Conservation (phyloP, 2,113 vertebrate species). For the Redunca redunca region DNA sequence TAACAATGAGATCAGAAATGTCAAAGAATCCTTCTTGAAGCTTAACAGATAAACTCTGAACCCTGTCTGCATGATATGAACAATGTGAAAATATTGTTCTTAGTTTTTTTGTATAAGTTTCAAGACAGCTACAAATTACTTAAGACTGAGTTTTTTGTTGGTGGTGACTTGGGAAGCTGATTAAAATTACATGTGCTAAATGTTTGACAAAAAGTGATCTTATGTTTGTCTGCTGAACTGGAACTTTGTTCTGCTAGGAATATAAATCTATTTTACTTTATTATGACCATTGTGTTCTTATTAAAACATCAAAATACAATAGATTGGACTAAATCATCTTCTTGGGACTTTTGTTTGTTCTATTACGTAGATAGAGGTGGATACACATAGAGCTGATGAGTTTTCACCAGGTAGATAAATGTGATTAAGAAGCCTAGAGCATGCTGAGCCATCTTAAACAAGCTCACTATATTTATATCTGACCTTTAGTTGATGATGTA, state of each 20-base stretch:
- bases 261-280: neutral
- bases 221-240: neutral
- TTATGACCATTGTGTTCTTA: neutral
- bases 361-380: neutral
- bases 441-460: neutral
- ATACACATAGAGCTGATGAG: neutral
- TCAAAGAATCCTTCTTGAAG: neutral
- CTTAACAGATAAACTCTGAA: slow-evolving; percentile 23
- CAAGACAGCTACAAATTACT: neutral
- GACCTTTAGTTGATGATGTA: slow-evolving; percentile 52
- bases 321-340: neutral
- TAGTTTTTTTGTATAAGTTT: neutral
- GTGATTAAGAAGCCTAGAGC: neutral
- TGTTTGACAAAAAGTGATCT: neutral
- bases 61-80: neutral
- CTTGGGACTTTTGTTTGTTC: neutral
- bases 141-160: neutral
- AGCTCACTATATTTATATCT: neutral
- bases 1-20: slow-evolving; percentile 12
- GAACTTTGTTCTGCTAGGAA: neutral
- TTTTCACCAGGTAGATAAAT: neutral
- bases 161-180: neutral
- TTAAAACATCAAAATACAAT: neutral
- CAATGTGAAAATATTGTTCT: neutral
- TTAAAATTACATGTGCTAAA: slow-evolving; percentile 19